Conservation (phyloP, 2,797 vertebrate genomes). For the Esox masquinongy region DNA sequence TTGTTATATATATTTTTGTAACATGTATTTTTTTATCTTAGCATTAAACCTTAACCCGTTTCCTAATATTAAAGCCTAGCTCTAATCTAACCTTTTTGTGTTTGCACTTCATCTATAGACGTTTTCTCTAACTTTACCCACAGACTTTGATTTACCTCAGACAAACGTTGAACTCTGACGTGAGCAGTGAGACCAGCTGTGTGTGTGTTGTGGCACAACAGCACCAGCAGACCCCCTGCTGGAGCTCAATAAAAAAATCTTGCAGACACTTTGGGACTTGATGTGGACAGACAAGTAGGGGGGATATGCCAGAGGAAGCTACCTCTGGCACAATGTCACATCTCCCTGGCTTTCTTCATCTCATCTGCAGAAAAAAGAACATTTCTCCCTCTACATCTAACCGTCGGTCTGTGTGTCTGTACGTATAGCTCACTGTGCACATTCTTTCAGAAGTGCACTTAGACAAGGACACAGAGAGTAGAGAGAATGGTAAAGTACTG, state of each 20-base stretch:
- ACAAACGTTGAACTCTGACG: too few species aligned
- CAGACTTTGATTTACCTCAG: too few species aligned
- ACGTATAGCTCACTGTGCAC: not conserved
- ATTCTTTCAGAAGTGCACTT: not conserved
- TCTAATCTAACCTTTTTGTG: too few species aligned
- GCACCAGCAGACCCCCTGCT: constrained; percentile 42
- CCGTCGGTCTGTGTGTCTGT: not conserved
- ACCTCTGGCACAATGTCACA: constrained; percentile 66
- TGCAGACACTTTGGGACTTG: constrained; percentile 60
- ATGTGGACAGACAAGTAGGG: constrained; percentile 64
- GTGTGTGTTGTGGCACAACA: constrained; percentile 25
- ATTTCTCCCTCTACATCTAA: not conserved
- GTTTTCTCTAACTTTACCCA: too few species aligned
- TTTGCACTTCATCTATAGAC: too few species aligned
- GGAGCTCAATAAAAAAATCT: constrained; percentile 49
- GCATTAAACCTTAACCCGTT: too few species aligned
- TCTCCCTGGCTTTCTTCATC: constrained; percentile 46
- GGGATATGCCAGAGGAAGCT: constrained; percentile 43
- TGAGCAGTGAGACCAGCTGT: too few species aligned
- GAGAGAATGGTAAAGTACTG: not conserved
- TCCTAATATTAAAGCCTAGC: too few species aligned
- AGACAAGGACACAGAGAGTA: not conserved
- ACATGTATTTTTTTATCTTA: too few species aligned
- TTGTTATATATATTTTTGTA: too few species aligned
- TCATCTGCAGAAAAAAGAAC: constrained; percentile 6